Evolutionary conservation across 2,113 vertebrate species (phyloP).

Genomic region (Procavia capensis): DNA sequence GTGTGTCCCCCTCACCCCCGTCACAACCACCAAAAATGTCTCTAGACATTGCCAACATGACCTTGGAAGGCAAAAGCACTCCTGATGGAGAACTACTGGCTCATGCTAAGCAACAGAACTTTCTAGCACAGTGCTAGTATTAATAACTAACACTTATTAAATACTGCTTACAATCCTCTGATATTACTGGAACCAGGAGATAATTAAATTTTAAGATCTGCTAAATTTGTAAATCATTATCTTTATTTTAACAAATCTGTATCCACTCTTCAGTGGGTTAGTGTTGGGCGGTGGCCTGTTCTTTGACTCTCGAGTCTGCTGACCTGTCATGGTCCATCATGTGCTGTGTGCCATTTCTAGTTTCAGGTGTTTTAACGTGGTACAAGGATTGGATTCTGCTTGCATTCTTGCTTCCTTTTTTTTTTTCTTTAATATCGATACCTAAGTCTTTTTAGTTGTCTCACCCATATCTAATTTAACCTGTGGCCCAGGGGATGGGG

Average conservation of each 20-base stretch:
- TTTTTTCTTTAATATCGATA: too few relatives aligned
- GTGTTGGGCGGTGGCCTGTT: background rate
- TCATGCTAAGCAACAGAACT: background rate
- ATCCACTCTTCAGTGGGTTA: background rate
- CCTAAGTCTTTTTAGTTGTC: background rate
- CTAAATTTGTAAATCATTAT: background rate
- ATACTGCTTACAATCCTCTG: background rate
- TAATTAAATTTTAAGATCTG: background rate
- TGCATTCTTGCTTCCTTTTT: slow-evolving; percentile 39
- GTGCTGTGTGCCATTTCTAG: background rate
- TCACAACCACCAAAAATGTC: background rate
- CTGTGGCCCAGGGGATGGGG: background rate
- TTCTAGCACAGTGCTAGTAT: background rate
- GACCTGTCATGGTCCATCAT: background rate
- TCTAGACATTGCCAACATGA: background rate
- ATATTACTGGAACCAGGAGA: background rate
- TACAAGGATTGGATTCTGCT: background rate
- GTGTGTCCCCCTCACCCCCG: background rate
- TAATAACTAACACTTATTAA: background rate
- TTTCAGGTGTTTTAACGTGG: background rate
- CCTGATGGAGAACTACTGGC: background rate
- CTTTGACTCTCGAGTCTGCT: background rate
- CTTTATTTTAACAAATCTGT: background rate
- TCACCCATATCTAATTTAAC: background rate
- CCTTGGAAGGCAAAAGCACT: background rate